Conservation (phyloP, 2,888 invertebrate genomes). For the Apocheima hispidaria region DNA sequence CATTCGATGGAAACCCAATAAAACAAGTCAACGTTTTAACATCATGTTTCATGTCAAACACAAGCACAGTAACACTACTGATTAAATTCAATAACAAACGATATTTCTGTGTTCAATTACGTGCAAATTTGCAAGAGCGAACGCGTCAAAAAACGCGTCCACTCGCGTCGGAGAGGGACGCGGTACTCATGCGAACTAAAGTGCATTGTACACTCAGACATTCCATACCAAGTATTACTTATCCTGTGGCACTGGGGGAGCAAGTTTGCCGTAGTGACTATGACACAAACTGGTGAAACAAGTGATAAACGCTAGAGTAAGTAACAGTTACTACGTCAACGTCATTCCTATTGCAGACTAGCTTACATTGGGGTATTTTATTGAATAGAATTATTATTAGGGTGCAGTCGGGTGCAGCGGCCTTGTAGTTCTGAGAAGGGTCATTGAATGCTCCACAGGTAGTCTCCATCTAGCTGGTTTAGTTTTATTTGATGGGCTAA, state of each 20-base stretch:
- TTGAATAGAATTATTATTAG: constrained; percentile 24
- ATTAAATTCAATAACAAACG: constrained; percentile 1
- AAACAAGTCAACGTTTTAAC: not conserved
- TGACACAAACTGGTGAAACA: constrained; percentile 5
- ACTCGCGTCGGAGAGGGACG: constrained; percentile 5
- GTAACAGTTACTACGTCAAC: not conserved
- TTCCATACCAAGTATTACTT: not conserved
- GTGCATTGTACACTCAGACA: constrained; percentile 16
- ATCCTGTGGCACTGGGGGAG: constrained; percentile 14
- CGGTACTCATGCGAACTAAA: constrained; percentile 10
- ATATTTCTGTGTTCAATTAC: constrained; percentile 7
- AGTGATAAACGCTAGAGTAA: constrained; percentile 10
- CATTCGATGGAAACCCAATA: not conserved
- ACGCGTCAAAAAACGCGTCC: constrained; percentile 4
- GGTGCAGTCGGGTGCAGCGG: constrained; percentile 18
- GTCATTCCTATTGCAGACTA: not conserved
- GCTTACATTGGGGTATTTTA: constrained; percentile 10
- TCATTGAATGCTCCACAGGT: constrained; percentile 31
- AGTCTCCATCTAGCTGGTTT: constrained; percentile 6
- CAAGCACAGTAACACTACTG: not conserved
- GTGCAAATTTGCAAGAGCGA: not conserved
- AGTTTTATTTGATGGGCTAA: constrained; percentile 3
- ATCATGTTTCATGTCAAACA: constrained; percentile 4
- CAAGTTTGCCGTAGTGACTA: constrained; percentile 9
- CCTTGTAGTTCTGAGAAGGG: constrained; percentile 32